A percentile compares a stretch with the other conserved stretches of the same genome.
phyloP scores from a whole-genome alignment of 2,888 invertebrate species.

The Petrolisthes cinctipes region DNA sequence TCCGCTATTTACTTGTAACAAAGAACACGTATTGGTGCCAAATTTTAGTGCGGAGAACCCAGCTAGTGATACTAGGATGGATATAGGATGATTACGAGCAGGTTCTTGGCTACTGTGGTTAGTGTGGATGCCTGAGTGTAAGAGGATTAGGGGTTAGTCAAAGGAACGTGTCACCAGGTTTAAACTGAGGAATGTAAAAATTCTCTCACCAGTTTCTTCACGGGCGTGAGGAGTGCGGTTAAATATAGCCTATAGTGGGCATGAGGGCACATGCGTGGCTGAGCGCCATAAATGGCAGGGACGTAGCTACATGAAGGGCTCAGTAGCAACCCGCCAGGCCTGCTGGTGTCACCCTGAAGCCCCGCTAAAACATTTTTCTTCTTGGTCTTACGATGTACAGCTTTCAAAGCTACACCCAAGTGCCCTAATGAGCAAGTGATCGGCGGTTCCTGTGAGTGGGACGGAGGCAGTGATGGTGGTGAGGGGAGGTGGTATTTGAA shows the following conservation, averaged over 20 bases:
- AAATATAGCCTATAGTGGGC: slow-evolving; percentile 45
- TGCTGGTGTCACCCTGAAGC: slow-evolving; percentile 19
- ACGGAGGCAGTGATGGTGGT: slow-evolving; percentile 3
- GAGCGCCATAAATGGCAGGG: slow-evolving; percentile 54
- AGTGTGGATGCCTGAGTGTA: too few relatives aligned
- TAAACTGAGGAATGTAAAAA: neutral
- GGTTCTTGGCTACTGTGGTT: too few relatives aligned
- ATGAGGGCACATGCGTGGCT: slow-evolving; percentile 59
- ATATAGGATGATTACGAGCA: too few relatives aligned
- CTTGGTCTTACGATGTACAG: neutral
- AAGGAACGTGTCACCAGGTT: neutral
- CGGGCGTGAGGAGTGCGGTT: slow-evolving; percentile 22
- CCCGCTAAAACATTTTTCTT: neutral
- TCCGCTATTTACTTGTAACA: too few relatives aligned
- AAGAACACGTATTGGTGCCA: too few relatives aligned
- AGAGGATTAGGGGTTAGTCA: neutral
- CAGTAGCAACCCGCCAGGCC: slow-evolving; percentile 37
- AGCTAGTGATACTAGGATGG: too few relatives aligned
- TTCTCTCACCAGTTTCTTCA: slow-evolving; percentile 17
- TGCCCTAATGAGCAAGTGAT: slow-evolving; percentile 18
- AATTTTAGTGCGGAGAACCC: too few relatives aligned
- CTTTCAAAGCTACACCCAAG: neutral
- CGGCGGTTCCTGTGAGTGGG: neutral
- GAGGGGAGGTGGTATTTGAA: slow-evolving; percentile 23
- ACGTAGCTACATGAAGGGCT: slow-evolving; percentile 30